Evolutionary conservation across 2,888 invertebrate species (phyloP).

Genomic region (Pseudococcus viburni): DNA sequence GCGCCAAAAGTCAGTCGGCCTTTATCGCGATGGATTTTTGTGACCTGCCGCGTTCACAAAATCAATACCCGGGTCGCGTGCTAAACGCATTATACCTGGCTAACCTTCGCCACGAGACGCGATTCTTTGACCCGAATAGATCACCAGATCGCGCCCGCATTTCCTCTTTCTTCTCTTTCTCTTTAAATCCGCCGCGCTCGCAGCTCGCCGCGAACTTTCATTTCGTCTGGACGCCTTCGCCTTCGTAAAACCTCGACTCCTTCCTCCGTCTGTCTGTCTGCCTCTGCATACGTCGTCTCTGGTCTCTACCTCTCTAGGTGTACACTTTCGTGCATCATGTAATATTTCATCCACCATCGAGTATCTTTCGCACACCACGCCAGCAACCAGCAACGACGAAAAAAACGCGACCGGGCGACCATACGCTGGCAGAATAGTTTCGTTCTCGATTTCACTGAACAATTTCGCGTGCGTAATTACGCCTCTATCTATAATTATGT

Average conservation of each 20-base stretch:
- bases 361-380: not conserved
- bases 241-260: not conserved
- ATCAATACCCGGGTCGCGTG: not conserved
- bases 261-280: not conserved
- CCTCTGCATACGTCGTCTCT: too few species aligned
- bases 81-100: too few species aligned
- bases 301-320: too few species aligned
- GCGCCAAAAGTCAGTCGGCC: not conserved
- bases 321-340: not conserved
- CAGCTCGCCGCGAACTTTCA: not conserved
- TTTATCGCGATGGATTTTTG: not conserved
- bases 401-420: not conserved
- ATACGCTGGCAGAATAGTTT: not conserved
- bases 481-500: slow-evolving; percentile 27
- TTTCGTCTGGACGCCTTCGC: slow-evolving; percentile 31
- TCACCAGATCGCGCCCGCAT: slow-evolving; percentile 12
- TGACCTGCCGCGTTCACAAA: not conserved
- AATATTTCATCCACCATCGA: slow-evolving; percentile 35
- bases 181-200: not conserved
- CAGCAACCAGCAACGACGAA: too few species aligned
- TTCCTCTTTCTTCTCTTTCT: not conserved
- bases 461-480: slow-evolving; percentile 44
- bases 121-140: not conserved
- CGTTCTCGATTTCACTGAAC: slow-evolving; percentile 43
- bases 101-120: slow-evolving; percentile 20